Evolutionary conservation across 35 echinoderm and acorn worm species (phyloP).

Genomic region (Lytechinus pictus): DNA sequence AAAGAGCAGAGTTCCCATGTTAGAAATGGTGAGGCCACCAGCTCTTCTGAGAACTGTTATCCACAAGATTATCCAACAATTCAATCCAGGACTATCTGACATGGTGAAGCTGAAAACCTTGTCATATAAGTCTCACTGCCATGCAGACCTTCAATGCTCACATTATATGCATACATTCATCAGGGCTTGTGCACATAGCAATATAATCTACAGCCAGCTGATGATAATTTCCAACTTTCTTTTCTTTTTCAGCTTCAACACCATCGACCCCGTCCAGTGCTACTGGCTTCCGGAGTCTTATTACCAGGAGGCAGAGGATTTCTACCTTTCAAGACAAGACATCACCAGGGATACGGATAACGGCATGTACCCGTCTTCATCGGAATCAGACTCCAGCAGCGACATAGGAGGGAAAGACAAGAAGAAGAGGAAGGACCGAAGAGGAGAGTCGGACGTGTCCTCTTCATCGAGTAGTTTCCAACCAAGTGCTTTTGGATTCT

Average conservation of each 20-base stretch:
- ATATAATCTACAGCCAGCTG: not conserved
- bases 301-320: slow-evolving; percentile 75
- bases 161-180: too few species aligned
- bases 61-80: too few species aligned
- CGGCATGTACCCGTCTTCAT: slow-evolving; percentile 36
- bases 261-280: slow-evolving; percentile 84
- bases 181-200: too few species aligned
- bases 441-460: not conserved
- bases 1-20: too few species aligned
- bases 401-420: not conserved
- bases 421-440: slow-evolving; percentile 15
- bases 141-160: too few species aligned
- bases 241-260: slow-evolving; percentile 68
- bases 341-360: not conserved
- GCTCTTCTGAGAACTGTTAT: too few species aligned
- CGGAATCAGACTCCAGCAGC: not conserved
- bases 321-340: slow-evolving; percentile 14
- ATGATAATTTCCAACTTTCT: not conserved
- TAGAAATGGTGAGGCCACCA: too few species aligned
- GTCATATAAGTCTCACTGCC: too few species aligned
- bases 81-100: too few species aligned
- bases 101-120: too few species aligned
- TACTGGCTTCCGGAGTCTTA: slow-evolving; percentile 92
- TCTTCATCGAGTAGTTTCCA: not conserved
- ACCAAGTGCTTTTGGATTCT: not conserved